These are phyloP conservation scores for Lamellibrachia satsuma DNA, from an alignment of 2,888 invertebrate genomes.

Conservation along the genomic window DNA sequence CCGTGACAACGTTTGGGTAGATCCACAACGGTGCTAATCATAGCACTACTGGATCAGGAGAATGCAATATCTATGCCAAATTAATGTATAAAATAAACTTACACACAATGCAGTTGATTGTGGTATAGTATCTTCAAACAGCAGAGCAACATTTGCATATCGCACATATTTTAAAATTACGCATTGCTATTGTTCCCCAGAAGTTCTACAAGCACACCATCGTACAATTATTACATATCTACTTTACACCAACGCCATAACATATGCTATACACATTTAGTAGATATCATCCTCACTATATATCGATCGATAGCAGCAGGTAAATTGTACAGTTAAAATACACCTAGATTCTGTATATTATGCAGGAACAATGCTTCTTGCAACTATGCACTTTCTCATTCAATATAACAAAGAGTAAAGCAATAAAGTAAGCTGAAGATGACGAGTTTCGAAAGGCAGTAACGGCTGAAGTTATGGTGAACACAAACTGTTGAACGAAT, in stretches of 20 bases:
- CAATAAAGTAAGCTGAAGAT: background rate
- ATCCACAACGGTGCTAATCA: background rate
- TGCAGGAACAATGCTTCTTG: background rate
- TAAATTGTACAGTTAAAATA: background rate
- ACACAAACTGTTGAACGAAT: background rate
- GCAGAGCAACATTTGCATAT: background rate
- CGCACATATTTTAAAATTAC: background rate
- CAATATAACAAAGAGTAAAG: background rate
- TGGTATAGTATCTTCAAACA: background rate
- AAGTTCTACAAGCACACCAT: background rate
- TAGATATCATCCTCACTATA: background rate
- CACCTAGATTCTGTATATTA: background rate
- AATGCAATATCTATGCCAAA: background rate
- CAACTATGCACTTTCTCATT: background rate
- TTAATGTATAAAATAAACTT: background rate
- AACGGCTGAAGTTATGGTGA: background rate
- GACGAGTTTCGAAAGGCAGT: background rate
- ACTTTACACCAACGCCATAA: background rate
- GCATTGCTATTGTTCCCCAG: background rate
- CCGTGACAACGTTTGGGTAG: background rate
- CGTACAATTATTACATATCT: background rate
- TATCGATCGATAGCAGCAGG: background rate
- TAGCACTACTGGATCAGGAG: background rate
- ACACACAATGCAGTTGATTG: background rate
- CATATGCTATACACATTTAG: background rate